Evolutionary conservation across 2,113 vertebrate species (phyloP), one percentile per base, ranked within the genome.

Genomic region (Cariama cristata): DNA sequence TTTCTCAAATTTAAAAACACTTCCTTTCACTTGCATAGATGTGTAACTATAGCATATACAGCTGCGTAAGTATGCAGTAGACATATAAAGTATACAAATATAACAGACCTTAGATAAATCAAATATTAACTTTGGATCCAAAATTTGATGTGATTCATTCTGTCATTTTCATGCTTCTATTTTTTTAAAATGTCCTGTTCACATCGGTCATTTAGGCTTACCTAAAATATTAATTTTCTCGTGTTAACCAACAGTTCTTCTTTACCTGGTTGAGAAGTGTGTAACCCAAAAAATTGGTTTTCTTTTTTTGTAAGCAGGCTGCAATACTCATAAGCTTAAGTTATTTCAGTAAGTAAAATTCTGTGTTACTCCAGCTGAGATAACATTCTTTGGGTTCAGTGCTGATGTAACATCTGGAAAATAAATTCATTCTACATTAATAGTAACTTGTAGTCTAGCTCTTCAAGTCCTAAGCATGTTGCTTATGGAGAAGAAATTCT

Each of bases 321-420:
- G 55, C 28, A 75, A 38, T 76, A 60, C 30, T 79, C 38, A 47
- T 59, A 81, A 60, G 12, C 23, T 77, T 50, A 59, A 58, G 12
- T 33, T 89, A 71, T 72, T 87, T 92, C 73, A 81, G 33, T 76
- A 89, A 76, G 53, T 76, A 94, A 93, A 94, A 97, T 69, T 81
- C 62, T 71, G 26, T 73, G 68, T 76, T 96, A 73, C n/a, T 86
- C 42, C 96, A 95, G 91, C 89, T 96, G 95, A 91, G 85, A 96
- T 79, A 96, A 95, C 67, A 92, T 77, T 80, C 80, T 85, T 74
- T 79, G 56, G 15, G 30, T 97, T 88, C 79, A 83, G 30, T 42
- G 45, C n/a, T 87, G 59, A 30, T 45, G 32, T 40, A 90, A 96
- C 95, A 97, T 92, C 91, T 97, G 97, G 91, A 94, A 93, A 97